Evolutionary conservation across 2,888 invertebrate species (phyloP).

Genomic region (Pyrgus malvae): DNA sequence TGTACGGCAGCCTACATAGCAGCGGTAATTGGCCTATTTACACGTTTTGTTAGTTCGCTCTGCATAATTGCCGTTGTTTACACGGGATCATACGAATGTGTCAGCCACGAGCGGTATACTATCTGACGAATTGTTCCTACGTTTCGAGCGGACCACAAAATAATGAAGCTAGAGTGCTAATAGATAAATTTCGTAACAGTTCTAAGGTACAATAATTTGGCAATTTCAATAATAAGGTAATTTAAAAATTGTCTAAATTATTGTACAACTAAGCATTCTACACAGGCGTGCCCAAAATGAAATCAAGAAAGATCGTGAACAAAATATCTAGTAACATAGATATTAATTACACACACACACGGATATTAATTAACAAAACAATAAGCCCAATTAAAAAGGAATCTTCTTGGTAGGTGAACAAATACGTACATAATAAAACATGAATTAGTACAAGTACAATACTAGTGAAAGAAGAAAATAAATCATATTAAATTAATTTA

Average conservation of each 20-base stretch:
- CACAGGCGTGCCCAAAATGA: too few relatives aligned
- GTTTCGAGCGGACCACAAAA: constrained; percentile 38
- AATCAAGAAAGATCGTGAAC: too few relatives aligned
- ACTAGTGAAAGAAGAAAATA: too few relatives aligned
- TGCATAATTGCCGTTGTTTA: constrained; percentile 76
- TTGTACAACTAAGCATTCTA: too few relatives aligned
- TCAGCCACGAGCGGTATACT: constrained; percentile 52
- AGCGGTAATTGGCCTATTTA: constrained; percentile 80
- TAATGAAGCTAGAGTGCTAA: constrained; percentile 45
- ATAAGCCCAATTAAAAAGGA: too few relatives aligned
- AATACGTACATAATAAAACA: too few relatives aligned
- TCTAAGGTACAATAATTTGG: background rate
- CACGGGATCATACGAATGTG: constrained; percentile 63
- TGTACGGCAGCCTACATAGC: constrained; percentile 77
- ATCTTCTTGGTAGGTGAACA: too few relatives aligned
- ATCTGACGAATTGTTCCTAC: constrained; percentile 52
- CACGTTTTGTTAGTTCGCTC: constrained; percentile 76
- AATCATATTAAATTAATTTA: too few relatives aligned
- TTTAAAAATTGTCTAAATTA: background rate
- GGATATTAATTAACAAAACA: too few relatives aligned
- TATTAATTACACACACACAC: too few relatives aligned
- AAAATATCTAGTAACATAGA: too few relatives aligned
- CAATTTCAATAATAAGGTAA: background rate
- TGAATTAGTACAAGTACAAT: too few relatives aligned
- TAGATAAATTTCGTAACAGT: constrained; percentile 41